Evolutionary conservation across 2,888 invertebrate genomes (phyloP).

Genomic region (Lordiphosa fenestrarum): DNA sequence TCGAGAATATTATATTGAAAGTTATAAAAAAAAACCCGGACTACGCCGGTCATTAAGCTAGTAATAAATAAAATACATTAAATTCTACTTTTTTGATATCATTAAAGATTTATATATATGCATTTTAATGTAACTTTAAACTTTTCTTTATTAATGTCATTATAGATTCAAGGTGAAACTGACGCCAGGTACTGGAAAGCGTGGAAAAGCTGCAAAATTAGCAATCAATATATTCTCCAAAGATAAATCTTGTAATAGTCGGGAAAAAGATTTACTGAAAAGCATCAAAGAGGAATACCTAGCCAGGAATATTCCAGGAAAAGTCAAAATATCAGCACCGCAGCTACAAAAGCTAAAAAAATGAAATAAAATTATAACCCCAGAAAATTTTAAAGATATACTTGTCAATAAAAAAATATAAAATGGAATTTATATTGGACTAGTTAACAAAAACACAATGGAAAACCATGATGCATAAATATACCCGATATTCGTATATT

Average conservation of each 20-base stretch:
- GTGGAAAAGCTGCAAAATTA: constrained; percentile 97
- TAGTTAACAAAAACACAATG: neutral
- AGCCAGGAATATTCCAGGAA: constrained; percentile 97
- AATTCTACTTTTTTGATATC: too few species aligned
- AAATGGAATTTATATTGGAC: neutral
- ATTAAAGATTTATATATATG: too few species aligned
- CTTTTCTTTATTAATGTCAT: constrained; percentile 4
- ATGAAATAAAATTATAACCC: constrained; percentile 64
- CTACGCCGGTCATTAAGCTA: too few species aligned
- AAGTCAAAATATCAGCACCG: constrained; percentile 96
- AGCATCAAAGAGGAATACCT: constrained; percentile 95
- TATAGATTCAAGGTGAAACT: constrained; percentile 95
- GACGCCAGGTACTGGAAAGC: constrained; percentile 95
- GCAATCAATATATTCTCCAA: constrained; percentile 93
- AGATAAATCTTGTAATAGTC: constrained; percentile 86
- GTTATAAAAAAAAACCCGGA: too few species aligned
- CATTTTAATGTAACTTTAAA: too few species aligned
- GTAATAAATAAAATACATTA: too few species aligned
- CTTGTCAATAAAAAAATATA: constrained; percentile 8
- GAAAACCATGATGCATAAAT: too few species aligned
- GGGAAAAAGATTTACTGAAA: constrained; percentile 95
- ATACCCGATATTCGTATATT: too few species aligned
- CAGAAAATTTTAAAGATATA: neutral
- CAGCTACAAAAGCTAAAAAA: constrained; percentile 87
- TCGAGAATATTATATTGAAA: too few species aligned